These are phyloP conservation scores for Aleiodes testaceus DNA, from an alignment of 2,888 invertebrate species.

Conservation along the genomic window DNA sequence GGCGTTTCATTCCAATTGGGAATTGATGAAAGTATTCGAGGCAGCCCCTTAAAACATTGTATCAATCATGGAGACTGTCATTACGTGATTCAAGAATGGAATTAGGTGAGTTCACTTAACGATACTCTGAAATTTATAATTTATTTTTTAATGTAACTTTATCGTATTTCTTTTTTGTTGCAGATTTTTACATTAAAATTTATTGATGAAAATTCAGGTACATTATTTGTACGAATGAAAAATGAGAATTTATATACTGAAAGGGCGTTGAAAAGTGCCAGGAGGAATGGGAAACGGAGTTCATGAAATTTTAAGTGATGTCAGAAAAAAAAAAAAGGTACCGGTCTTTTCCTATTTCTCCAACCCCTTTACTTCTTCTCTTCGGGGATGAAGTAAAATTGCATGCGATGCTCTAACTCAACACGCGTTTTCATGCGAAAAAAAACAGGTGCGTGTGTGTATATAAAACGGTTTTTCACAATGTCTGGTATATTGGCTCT, in stretches of 20 bases:
- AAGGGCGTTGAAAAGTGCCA: constrained; percentile 7
- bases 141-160: too few relatives aligned
- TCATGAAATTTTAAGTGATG: constrained; percentile 42
- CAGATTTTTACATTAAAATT: neutral
- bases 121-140: neutral
- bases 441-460: constrained; percentile 22
- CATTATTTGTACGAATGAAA: constrained; percentile 6
- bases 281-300: neutral
- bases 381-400: constrained; percentile 1
- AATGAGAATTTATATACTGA: constrained; percentile 3
- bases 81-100: constrained; percentile 15
- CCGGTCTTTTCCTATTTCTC: neutral
- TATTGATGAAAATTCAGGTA: neutral
- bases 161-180: too few relatives aligned
- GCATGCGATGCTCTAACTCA: neutral
- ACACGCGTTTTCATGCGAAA: neutral
- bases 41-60: constrained; percentile 1
- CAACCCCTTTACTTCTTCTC: neutral
- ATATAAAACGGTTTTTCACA: neutral
- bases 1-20: constrained; percentile 24
- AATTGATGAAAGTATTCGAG: constrained; percentile 16
- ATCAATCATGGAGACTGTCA: constrained; percentile 4
- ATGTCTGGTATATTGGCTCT: constrained; percentile 24
- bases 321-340: constrained; percentile 21
- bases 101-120: neutral